phyloP scores from a whole-genome alignment of 2,888 invertebrate genomes.

The Aphidius colemani region DNA sequence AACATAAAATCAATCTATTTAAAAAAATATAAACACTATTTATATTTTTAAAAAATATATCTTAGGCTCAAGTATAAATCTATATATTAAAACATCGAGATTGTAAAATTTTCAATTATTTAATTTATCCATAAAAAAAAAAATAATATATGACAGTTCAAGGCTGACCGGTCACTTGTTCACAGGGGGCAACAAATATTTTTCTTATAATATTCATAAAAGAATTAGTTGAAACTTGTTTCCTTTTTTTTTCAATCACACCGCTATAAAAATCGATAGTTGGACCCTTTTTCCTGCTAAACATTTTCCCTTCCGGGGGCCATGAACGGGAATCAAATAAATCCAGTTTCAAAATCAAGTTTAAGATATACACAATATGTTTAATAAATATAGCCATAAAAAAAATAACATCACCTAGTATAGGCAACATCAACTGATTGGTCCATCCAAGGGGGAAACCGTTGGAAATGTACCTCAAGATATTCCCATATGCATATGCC shows the following conservation, averaged over 20 bases:
- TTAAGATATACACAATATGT: conserved; percentile 31
- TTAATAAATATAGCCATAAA: not conserved
- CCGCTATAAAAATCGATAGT: too few species aligned
- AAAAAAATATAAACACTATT: too few species aligned
- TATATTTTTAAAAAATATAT: too few species aligned
- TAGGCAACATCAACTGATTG: conserved; percentile 49
- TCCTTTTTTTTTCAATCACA: not conserved
- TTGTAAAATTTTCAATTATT: too few species aligned
- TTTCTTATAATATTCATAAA: too few species aligned
- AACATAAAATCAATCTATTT: too few species aligned
- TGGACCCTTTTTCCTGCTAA: not conserved
- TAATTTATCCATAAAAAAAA: too few species aligned
- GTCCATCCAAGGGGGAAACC: conserved; percentile 47
- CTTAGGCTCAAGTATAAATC: too few species aligned
- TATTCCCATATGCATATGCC: conserved; percentile 30
- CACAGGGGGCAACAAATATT: too few species aligned
- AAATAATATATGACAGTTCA: too few species aligned
- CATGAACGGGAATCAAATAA: conserved; percentile 39
- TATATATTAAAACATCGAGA: too few species aligned
- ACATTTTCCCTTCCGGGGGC: conserved; percentile 35
- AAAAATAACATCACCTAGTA: conserved; percentile 24
- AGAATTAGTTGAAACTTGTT: not conserved
- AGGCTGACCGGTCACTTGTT: too few species aligned
- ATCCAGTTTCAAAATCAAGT: conserved; percentile 59
- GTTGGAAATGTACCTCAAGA: conserved; percentile 32